phyloP scores from a whole-genome alignment of 2,797 vertebrate species.

The Melanogrammus aeglefinus region DNA sequence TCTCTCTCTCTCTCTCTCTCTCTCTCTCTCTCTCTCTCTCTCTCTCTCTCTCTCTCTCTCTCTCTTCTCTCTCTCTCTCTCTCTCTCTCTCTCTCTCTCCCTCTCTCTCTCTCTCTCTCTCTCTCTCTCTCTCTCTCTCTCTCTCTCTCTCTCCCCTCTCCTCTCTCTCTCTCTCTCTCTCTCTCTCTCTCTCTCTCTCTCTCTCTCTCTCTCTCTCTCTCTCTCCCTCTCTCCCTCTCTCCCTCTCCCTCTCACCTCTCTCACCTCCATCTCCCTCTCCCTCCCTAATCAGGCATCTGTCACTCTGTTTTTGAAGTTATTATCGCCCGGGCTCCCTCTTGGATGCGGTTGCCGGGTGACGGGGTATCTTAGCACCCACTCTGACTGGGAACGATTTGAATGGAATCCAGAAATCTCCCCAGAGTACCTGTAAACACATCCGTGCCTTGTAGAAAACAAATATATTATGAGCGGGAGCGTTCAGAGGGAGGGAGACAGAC shows the following conservation, averaged over 20 bases:
- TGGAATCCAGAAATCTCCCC: slow-evolving; percentile 99
- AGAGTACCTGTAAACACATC: slow-evolving; percentile 99
- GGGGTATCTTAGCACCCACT: slow-evolving; percentile 99
- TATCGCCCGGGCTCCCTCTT: slow-evolving; percentile 99
- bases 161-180: too few species aligned
- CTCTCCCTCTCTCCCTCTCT: too few species aligned
- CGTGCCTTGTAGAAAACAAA: slow-evolving; percentile 99
- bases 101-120: too few species aligned
- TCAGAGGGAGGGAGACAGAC: slow-evolving; percentile 70
- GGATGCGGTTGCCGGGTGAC: slow-evolving; percentile 99
- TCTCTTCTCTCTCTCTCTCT: slow-evolving; percentile 64
- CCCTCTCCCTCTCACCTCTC: too few species aligned
- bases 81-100: too few species aligned
- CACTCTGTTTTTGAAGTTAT: slow-evolving; percentile 99
- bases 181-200: too few species aligned
- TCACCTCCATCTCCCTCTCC: slow-evolving; percentile 60
- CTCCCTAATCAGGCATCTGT: slow-evolving; percentile 99
- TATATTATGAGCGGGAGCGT: slow-evolving; percentile 86
- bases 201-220: too few species aligned
- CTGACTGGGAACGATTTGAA: slow-evolving; percentile 99
- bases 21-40: slow-evolving; percentile 79
- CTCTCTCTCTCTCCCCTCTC: too few species aligned
- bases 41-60: slow-evolving; percentile 74
- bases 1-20: not conserved
- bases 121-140: too few species aligned